Evolutionary conservation across 2,797 vertebrate genomes (phyloP), one percentile per base, ranked within the genome.

Genomic region (Enteromius afrohamiltoni): DNA sequence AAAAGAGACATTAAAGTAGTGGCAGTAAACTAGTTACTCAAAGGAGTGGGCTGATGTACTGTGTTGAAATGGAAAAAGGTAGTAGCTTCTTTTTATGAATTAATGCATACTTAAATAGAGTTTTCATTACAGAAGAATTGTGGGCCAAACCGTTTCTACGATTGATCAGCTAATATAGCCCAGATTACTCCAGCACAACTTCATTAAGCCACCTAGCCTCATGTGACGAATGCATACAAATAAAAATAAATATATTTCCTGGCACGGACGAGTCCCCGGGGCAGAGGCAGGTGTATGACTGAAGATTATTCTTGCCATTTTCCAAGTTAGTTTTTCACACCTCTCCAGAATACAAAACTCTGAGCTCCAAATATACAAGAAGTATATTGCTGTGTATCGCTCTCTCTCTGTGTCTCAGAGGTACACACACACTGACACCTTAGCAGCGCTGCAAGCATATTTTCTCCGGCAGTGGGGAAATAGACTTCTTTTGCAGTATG

Each of bases 231-330:
- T 64, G 17, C 75, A 40, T 71, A 83, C 67, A 75, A 87, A 87
- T 77, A 82, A 68, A 29, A 90, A 81, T 90, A 89, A 86, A 77
- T 64, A 23, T 89, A 88, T 80, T 77, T 77, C 89, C 71, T 79
- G 82, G 73, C 84, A 88, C 81, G 42, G 16, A 26, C 83, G 73
- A 47, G 62, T 93, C 90, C 90, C 91, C 74, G 79, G 89, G 91
- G 92, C 91, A 89, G 84, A 88, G 83, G 91, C 91, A 93, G 91
- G 89, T 93, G 91, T 85, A 87, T 82, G 88, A 87, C 89, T 85
- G 85, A 87, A 91, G 87, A 91, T 91, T 93, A 90, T 88, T 84
- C 87, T 34, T 85, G 81, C 85, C 84, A 84, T 85, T 91, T 89
- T 77, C 69, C 87, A 84, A 58, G 70, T 40, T 86, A 87, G 82